Percentiles rank a stretch among this genome's conserved stretches.
Conservation (phyloP, 2,797 vertebrate species). For the Phataginus tetradactyla region DNA sequence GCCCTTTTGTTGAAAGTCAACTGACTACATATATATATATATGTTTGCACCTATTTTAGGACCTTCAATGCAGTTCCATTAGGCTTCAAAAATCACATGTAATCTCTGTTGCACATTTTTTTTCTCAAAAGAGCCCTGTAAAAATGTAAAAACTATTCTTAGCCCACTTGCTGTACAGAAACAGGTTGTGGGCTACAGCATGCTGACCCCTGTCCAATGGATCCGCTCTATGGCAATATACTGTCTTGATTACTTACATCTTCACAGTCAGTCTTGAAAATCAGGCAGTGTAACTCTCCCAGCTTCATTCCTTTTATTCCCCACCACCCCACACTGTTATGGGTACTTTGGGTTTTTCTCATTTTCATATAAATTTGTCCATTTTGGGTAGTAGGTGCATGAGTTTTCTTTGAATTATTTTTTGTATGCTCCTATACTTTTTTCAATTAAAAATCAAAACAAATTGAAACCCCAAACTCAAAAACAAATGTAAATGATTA, state of each 20-base stretch:
- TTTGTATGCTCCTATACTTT: conserved; percentile 13
- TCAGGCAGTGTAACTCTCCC: not conserved
- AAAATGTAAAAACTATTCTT: not conserved
- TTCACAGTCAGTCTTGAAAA: not conserved
- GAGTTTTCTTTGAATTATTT: not conserved
- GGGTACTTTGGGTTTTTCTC: not conserved
- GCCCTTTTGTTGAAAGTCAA: not conserved
- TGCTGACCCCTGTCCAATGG: not conserved
- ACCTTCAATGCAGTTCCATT: not conserved
- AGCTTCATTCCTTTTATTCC: not conserved
- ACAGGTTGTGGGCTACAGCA: not conserved
- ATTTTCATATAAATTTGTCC: conserved; percentile 5
- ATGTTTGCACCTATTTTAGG: not conserved
- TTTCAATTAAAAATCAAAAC: conserved; percentile 31
- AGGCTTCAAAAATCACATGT: not conserved
- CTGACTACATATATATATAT: not conserved
- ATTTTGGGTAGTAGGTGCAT: conserved; percentile 28
- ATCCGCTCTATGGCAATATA: not conserved
- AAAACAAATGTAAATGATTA: conserved; percentile 80
- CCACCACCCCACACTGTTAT: not conserved
- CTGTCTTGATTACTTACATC: not conserved
- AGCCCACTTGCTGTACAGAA: not conserved
- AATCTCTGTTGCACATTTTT: not conserved
- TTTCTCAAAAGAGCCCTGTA: not conserved
- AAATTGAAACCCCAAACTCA: conserved; percentile 45